Percentiles rank a stretch among this genome's conserved stretches.
These are phyloP conservation scores for Gryllus bimaculatus DNA, from an alignment of 1,140 invertebrate species.

Conservation along the genomic window DNA sequence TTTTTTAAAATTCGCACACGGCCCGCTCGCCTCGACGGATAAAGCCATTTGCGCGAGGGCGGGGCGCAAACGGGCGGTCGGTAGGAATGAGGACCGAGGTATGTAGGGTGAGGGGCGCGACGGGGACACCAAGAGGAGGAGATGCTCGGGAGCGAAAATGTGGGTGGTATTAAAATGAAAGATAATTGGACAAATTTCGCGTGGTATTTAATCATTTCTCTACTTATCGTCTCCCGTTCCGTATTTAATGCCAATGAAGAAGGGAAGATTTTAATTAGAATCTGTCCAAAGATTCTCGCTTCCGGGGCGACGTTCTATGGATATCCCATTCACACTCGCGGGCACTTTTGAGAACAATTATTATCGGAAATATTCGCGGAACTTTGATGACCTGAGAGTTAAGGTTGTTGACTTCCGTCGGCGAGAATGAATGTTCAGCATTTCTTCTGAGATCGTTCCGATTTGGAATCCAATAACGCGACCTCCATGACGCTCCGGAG, in stretches of 20 bases:
- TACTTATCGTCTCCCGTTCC: background rate
- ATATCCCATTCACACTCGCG: background rate
- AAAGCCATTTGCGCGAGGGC: background rate
- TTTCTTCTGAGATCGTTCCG: background rate
- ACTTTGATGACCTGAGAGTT: background rate
- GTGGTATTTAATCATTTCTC: background rate
- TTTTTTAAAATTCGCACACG: background rate
- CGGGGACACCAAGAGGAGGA: background rate
- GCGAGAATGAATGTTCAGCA: background rate
- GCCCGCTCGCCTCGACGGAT: background rate
- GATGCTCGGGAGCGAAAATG: background rate
- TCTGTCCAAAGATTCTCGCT: background rate
- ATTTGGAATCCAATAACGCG: background rate
- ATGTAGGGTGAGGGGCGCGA: too few relatives aligned
- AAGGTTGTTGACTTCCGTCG: background rate
- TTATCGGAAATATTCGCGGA: background rate
- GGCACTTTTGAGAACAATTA: background rate
- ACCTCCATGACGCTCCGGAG: background rate
- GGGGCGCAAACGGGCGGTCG: too few relatives aligned
- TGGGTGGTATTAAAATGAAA: background rate
- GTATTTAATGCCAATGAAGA: background rate
- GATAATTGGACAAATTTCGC: conserved; percentile 4
- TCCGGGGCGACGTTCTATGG: background rate
- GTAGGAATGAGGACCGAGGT: too few relatives aligned
- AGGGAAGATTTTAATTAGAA: background rate